Percentiles rank a stretch among this genome's conserved stretches.
Conservation (phyloP, 2,888 invertebrate species). For the Pyrocoelia pectoralis region DNA sequence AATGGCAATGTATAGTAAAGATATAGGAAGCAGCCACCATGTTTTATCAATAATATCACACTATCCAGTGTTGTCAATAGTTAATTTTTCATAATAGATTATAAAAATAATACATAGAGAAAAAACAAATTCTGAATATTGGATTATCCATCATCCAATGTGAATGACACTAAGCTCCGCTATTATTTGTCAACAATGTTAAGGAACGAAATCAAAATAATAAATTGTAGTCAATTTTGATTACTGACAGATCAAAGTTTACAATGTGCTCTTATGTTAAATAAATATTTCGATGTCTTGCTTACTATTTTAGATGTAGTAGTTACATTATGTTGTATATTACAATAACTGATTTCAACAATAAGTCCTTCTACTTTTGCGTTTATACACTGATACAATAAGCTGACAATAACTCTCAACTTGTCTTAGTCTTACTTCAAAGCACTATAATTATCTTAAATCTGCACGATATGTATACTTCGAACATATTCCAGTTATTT, state of each 20-base stretch:
- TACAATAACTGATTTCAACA: neutral
- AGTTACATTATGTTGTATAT: neutral
- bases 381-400: slow-evolving; percentile 1
- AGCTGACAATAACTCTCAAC: slow-evolving; percentile 1
- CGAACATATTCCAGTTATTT: neutral
- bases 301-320: neutral
- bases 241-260: neutral
- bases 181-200: neutral
- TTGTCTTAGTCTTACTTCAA: neutral
- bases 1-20: no score
- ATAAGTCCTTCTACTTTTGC: neutral
- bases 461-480: slow-evolving; percentile 1
- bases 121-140: no score
- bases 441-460: neutral
- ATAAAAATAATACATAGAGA: no score
- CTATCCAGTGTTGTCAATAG: no score
- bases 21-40: no score
- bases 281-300: slow-evolving; percentile 1
- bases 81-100: no score
- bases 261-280: neutral
- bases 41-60: no score
- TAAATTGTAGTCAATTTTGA: neutral
- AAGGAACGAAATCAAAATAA: neutral
- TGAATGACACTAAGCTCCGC: no score
- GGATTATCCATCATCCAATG: no score